Percentiles rank a stretch among this genome's conserved stretches.
Evolutionary conservation across 2,888 invertebrate species (phyloP).

Genomic region (Cabera pusaria): DNA sequence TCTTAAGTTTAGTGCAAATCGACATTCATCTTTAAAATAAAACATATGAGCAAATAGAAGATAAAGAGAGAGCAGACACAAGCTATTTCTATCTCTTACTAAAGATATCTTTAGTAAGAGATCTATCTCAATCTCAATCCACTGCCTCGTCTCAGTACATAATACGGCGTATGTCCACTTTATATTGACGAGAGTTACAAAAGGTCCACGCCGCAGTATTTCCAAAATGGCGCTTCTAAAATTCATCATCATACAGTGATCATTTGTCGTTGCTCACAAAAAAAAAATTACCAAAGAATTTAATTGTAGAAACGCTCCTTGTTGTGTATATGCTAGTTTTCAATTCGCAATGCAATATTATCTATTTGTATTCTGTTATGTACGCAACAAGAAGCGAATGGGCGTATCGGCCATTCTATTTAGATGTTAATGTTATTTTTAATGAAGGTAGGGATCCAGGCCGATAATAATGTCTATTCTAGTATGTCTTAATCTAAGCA

Average conservation of each 20-base stretch:
- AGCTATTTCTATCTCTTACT: too few relatives aligned
- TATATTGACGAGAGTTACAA: too few relatives aligned
- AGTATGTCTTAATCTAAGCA: too few relatives aligned
- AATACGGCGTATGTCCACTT: too few relatives aligned
- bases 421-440: conserved; percentile 14
- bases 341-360: conserved; percentile 5
- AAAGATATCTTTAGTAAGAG: too few relatives aligned
- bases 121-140: too few relatives aligned
- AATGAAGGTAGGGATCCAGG: background rate
- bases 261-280: conserved; percentile 76
- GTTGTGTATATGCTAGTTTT: conserved; percentile 36
- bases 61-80: too few relatives aligned
- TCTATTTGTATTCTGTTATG: conserved; percentile 4
- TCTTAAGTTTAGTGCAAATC: too few relatives aligned
- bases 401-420: conserved; percentile 11
- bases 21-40: too few relatives aligned
- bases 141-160: background rate
- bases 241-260: conserved; percentile 42
- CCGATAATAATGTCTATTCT: too few relatives aligned
- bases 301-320: conserved; percentile 46
- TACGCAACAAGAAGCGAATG: conserved; percentile 21
- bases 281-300: conserved; percentile 79
- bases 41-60: too few relatives aligned
- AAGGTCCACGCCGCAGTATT: conserved; percentile 37
- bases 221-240: conserved; percentile 47